Evolutionary conservation across 1,140 invertebrate genomes (phyloP).

Genomic region (Rhizoglyphus robini): DNA sequence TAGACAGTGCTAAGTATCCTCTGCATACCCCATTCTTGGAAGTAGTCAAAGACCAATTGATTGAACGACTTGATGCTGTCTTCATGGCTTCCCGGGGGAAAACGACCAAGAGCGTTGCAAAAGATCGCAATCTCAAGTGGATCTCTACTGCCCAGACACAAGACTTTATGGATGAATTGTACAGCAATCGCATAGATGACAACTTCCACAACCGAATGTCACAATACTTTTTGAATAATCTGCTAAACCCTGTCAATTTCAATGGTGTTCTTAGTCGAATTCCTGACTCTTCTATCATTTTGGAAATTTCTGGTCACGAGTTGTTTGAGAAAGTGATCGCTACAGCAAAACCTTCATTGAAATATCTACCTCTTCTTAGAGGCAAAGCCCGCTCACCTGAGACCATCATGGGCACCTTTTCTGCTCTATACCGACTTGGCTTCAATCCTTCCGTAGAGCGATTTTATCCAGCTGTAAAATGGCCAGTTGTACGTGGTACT

Average conservation of each 20-base stretch:
- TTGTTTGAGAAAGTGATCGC: constrained; percentile 31
- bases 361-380: constrained; percentile 57
- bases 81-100: constrained; percentile 46
- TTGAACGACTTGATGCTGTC: constrained; percentile 57
- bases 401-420: constrained; percentile 20
- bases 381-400: neutral
- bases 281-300: no score
- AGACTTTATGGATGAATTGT: neutral
- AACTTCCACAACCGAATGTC: constrained; percentile 28
- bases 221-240: no score
- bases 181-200: neutral
- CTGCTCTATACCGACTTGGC: constrained; percentile 38
- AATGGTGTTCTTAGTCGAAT: no score
- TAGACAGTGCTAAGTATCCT: constrained; percentile 70
- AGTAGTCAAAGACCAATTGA: constrained; percentile 61
- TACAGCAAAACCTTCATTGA: constrained; percentile 31
- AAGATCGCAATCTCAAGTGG: neutral
- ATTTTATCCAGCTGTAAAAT: constrained; percentile 31
- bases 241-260: no score
- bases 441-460: constrained; percentile 34
- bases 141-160: neutral
- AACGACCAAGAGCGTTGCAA: no score
- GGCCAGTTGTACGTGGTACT: constrained; percentile 38
- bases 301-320: constrained; percentile 73
- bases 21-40: constrained; percentile 89